Base-by-base conservation (phyloP, 1,140 invertebrate species). In the Drosophila sp. region DNA sequence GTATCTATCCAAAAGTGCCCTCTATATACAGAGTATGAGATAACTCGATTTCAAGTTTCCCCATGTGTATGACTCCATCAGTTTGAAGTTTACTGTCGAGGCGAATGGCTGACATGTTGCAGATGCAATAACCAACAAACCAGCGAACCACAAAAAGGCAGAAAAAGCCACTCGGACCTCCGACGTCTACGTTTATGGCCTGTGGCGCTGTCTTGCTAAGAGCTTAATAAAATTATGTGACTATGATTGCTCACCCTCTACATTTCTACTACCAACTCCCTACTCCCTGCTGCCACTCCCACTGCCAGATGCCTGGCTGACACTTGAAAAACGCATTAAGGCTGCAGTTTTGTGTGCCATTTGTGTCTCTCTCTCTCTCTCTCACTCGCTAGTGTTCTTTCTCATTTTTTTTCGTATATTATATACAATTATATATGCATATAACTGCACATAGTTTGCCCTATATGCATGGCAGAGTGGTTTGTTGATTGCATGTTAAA, bases 211-310 rank as follows among this genome's bases (percentile, higher is more conserved):
- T 60, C 67, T 80, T 75, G 70, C 79, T 87, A 66, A 89, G 76
- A 80, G 80, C 84, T 89, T 89, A 89, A 89, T 89, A 89, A 89
- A 89, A 89, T 89, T 89, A 89, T 89, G 84, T 84, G 84, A 89
- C 84, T 77, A 89, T 87, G 80, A 87, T 84, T 89, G 84, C 80
- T 17, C 33, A 25, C 10, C 33, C 35, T 33, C 56, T 60, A 38
- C 33, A 25, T 11, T 54, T 62, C 44, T 38, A 38, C 66, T 61
- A 17, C 17, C 17, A 17, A 17, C 17, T 17, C 17, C 70, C 56
- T 73, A 62, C 58, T 73, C 62, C 62, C 64, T 67, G 11, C 55
- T 63, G 32, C 3, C 38, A 11, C 63, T 25, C 33, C 58, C 54
- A 40, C 30, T 44, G 7, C 30, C 29, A 17, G 3, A 4, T 50